These are phyloP conservation scores for Sorex fumeus DNA, from an alignment of 2,113 vertebrate genomes.

Conservation along the genomic window DNA sequence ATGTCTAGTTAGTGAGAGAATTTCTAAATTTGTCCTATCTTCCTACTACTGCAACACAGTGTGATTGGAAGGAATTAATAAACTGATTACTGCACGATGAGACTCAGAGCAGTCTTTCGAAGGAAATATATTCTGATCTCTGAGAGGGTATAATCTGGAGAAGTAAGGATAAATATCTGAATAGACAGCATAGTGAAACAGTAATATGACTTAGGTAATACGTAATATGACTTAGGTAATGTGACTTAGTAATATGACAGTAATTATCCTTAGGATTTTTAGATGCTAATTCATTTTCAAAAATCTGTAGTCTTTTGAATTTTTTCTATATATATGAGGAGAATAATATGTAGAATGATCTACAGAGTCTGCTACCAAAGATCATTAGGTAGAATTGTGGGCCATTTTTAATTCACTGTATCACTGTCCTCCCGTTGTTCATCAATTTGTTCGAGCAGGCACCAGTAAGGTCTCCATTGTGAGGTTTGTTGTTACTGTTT, in stretches of 20 bases:
- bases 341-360: neutral
- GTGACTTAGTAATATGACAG: too few relatives aligned
- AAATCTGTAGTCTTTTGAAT: neutral
- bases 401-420: too few relatives aligned
- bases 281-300: neutral
- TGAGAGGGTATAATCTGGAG: neutral
- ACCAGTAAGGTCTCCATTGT: too few relatives aligned
- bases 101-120: neutral
- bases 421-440: too few relatives aligned
- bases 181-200: too few relatives aligned
- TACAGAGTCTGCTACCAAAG: neutral
- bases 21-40: neutral
- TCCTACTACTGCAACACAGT: neutral
- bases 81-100: neutral
- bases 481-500: too few relatives aligned
- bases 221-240: too few relatives aligned
- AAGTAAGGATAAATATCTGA: neutral
- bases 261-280: neutral
- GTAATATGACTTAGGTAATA: too few relatives aligned
- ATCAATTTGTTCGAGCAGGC: too few relatives aligned
- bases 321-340: neutral
- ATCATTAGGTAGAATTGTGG: neutral
- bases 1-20: neutral
- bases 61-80: neutral
- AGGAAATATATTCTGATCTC: neutral